Base-by-base conservation (phyloP, 2,888 invertebrate species). In the Scaeva pyrastri region DNA sequence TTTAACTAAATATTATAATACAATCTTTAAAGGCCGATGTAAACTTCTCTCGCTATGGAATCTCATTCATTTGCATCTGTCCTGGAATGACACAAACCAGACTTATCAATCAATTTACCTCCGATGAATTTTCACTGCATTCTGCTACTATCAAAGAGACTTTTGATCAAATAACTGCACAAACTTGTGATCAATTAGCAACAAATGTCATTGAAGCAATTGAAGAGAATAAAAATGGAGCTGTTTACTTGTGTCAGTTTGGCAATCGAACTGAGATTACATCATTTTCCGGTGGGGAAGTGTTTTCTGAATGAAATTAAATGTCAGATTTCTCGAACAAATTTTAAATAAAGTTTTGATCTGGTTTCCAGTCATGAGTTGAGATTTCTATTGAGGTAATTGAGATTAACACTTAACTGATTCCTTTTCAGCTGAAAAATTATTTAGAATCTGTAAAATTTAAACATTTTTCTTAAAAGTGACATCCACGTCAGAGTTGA, bases 61-160 rank as follows among this genome's bases (percentile, higher is more conserved):
- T 91, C 14, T 88, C 87, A 4, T 90, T 91, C 26, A 88, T 91
- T 3, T 89, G 89, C 19, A 88, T 91, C 7, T 90, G 90, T 66
- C 90, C 90, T 0, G 89, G 89, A 7, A 45, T 88, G 4, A 90
- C 89, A 0, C 79, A 83, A 6, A 90, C 89, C 5, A 19, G 64
- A 0, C 64, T 89, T 1, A 43, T 88, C 2, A 75, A 85, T 4
- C 43, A 73, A 2, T 78, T 83, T 1, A 58, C 10, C 2, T 50
- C 66, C 0, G 68, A 68, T 16, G 6, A 36, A 6, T 11, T 21
- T 2, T 52, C 52, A 0, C 68, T 52, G 7, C 52, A 68, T 36
- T 68, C 68, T 2, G 39, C 8, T 1, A 11, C 21, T 8, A 68
- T 52, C 2, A 39, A 21, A 10, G 52, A 68, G 21, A 23, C 39